Base-by-base conservation (phyloP, 2,888 invertebrate species). In the Pediacus dermestoides region DNA sequence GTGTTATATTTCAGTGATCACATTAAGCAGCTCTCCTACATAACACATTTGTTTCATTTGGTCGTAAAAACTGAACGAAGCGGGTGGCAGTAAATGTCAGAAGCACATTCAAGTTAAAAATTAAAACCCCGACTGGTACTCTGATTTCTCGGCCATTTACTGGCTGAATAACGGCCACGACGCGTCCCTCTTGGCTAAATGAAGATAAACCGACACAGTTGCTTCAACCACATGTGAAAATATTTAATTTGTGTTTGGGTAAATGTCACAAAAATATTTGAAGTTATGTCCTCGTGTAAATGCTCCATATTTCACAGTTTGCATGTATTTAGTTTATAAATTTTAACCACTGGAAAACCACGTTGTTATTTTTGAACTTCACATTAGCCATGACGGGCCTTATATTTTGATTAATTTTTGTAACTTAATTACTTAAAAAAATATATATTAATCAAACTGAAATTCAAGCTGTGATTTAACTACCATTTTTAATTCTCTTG, bases 131-230 rank as follows among this genome's bases (percentile, higher is more conserved):
- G 54, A 50, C 61, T 54, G 57, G 60, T 56, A 58, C 61, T 62
- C 61, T 66, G 66, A 66, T 66, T 66, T 64, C 65, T 64, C 65
- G 64, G 57, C 64, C 64, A 65, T 65, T 66, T 65, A 54, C 63
- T 52, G 61, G 52, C 58, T 66, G 64, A 64, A 57, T 63, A 63
- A 64, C 63, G 62, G 52, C 60, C 48, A 41, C 55, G 51, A 48
- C 56, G 50, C 53, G 51, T 52, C 57, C 55, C 55, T 53, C 54
- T 54, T 49, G 50, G 48, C 57, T 53, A 62, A 64, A 64, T 64
- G 63, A 63, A 64, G 63, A 64, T 61, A 62, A 63, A 64, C 58
- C 42, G 55, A 47, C 51, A 42, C 58, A 61, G 59, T 61, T 60
- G 61, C 61, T 59, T 55, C 59, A 49, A 60, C 61, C 63, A 58